A percentile compares a stretch with the other conserved stretches of the same genome.
phyloP scores from a whole-genome alignment of 2,797 vertebrate genomes.

The Alfaro cultratus region DNA sequence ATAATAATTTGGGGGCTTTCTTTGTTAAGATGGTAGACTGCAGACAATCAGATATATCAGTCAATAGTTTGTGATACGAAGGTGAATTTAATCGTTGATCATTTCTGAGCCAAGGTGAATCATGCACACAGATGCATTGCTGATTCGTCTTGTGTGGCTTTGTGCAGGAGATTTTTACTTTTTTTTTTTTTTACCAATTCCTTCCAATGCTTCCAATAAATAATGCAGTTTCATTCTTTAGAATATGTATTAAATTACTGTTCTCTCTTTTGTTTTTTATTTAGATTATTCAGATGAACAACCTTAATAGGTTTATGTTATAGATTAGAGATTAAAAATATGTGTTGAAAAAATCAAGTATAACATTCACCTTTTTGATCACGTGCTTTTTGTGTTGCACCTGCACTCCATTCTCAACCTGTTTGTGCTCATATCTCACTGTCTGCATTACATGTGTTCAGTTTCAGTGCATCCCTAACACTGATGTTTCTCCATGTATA shows the following conservation, averaged over 20 bases:
- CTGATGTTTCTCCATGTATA: constrained; percentile 20
- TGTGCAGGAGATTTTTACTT: neutral
- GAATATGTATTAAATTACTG: neutral
- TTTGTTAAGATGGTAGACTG: constrained; percentile 47
- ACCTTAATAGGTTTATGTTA: neutral
- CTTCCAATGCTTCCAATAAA: neutral
- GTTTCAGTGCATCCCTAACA: constrained; percentile 13
- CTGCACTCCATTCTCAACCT: neutral
- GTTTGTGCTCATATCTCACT: neutral
- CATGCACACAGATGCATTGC: neutral
- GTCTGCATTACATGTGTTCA: constrained; percentile 23
- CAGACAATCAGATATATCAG: constrained; percentile 43
- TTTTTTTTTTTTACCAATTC: neutral
- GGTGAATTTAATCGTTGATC: constrained; percentile 38
- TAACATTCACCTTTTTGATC: neutral
- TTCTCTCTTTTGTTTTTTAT: neutral
- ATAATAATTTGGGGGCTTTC: constrained; percentile 52
- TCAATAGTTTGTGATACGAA: constrained; percentile 52
- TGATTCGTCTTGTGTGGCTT: neutral
- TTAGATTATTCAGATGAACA: neutral
- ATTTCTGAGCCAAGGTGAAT: constrained; percentile 54
- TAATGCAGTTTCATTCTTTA: neutral
- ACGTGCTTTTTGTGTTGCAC: neutral
- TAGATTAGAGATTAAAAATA: neutral
- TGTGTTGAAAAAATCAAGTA: constrained; percentile 4